Evolutionary conservation across 1,140 invertebrate species (phyloP), one percentile per base, ranked within the genome.

Genomic region (Sycobia sp.): DNA sequence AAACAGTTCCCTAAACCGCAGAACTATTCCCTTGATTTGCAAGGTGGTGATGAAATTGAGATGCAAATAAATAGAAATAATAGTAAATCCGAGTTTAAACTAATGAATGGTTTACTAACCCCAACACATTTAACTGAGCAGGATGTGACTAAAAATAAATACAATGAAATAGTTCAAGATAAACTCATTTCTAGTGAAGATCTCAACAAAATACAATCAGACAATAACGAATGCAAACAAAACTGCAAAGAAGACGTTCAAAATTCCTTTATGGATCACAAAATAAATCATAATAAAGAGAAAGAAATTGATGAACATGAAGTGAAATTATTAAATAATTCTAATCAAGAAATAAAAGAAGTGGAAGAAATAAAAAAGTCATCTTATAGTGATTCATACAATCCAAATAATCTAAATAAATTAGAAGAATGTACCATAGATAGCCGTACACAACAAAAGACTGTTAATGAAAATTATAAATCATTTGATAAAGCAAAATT

Each of bases 401-500:
- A 32, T 32, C 4, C 4, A 32, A 32, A 11, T 32, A 16, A n/a
- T 9, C 8, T 0, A 20, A 18, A 29, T 29, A 11, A 23, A 14
- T 32, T 20, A 18, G 16, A 32, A 44, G 18, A 50, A 3, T 46
- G 16, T 20, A 22, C 41, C 23, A 2, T 11, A 29, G 43, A 41
- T 13, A 46, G n/a, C 23, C 23, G 10, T 4, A 13, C 14, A 27
- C 25, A 39, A 1, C 16, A 25, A 20, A 63, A 56, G 50, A 34
- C 13, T 20, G 38, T 41, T 34, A 43, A 25, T 16, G 46, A 67
- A 50, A 66, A 65, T 53, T 59, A 58, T 18, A 69, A 69, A 60
- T 55, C 46, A 71, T 81, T 80, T 27, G 82, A 84, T 46, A 88
- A 88, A 68, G 80, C 83, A 16, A 86, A 87, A 70, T 71, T 89